These are phyloP conservation scores for Nemurella pictetii DNA, from an alignment of 2,888 invertebrate genomes.

Conservation along the genomic window DNA sequence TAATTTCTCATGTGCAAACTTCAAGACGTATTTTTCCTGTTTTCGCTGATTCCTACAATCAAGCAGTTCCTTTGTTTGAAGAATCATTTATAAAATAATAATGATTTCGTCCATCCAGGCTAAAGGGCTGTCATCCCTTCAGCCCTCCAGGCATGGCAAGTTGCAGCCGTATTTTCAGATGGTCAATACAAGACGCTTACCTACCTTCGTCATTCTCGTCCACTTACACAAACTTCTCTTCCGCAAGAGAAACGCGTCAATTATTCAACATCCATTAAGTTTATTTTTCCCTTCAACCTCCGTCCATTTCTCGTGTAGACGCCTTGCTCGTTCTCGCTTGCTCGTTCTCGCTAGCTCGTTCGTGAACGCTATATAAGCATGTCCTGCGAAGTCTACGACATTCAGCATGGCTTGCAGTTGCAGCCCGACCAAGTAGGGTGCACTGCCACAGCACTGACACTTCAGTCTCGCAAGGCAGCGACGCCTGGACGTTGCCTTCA, in stretches of 20 bases:
- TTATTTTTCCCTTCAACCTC: not conserved
- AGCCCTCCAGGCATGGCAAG: not conserved
- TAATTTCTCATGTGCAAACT: not conserved
- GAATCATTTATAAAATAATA: constrained; percentile 1
- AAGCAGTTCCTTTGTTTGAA: constrained; percentile 4
- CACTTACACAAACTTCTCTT: not conserved
- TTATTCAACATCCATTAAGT: constrained; percentile 15
- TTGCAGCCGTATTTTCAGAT: not conserved
- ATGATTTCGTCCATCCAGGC: not conserved
- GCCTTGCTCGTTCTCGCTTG: not conserved
- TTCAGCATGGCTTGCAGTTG: not conserved
- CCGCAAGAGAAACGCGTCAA: not conserved
- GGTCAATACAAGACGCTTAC: constrained; percentile 15
- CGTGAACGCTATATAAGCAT: no score
- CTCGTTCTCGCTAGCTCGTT: not conserved
- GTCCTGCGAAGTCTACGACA: no score
- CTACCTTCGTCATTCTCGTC: not conserved
- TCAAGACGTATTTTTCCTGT: not conserved
- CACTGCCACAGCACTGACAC: not conserved
- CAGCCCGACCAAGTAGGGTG: not conserved
- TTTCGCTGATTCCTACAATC: not conserved
- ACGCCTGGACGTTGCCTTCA: not conserved
- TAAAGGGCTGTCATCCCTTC: not conserved
- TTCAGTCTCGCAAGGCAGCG: not conserved
- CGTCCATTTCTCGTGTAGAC: not conserved